Conservation (phyloP, 2,113 vertebrate genomes). For the Thomomys bottae region DNA sequence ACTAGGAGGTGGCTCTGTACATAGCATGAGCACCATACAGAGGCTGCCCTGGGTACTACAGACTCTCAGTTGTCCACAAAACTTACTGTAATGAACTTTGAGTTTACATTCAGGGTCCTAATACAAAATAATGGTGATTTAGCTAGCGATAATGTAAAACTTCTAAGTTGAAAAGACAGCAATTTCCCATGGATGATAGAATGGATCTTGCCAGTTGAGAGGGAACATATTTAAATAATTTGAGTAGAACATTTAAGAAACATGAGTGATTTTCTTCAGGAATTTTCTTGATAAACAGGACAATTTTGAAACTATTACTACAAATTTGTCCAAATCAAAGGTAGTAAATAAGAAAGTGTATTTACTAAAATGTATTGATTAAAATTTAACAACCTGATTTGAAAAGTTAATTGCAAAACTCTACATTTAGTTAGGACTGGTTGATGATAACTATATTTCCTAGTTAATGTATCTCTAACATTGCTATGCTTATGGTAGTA, state of each 20-base stretch:
- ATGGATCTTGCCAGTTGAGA: not conserved
- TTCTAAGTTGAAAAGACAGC: not conserved
- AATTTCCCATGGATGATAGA: not conserved
- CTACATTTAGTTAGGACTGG: not conserved
- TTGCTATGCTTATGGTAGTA: slow-evolving; percentile 43
- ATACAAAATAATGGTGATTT: not conserved
- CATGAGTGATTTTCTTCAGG: not conserved
- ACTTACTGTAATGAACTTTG: not conserved
- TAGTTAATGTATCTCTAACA: not conserved
- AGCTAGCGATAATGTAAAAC: not conserved
- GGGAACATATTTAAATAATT: not conserved
- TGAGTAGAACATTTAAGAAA: slow-evolving; percentile 32
- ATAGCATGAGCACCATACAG: slow-evolving; percentile 63
- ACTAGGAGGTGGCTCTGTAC: not conserved
- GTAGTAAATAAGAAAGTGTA: not conserved
- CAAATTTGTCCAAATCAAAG: slow-evolving; percentile 22
- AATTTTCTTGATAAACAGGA: slow-evolving; percentile 10
- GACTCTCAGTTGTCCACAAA: not conserved
- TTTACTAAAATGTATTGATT: not conserved
- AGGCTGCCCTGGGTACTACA: slow-evolving; percentile 68
- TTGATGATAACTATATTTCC: not conserved
- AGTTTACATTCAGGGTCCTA: not conserved
- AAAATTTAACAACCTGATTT: not conserved
- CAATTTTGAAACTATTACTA: slow-evolving; percentile 37
- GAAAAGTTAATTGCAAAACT: not conserved